phyloP scores from a whole-genome alignment of 2,113 vertebrate species.

The Terrapene triunguis region DNA sequence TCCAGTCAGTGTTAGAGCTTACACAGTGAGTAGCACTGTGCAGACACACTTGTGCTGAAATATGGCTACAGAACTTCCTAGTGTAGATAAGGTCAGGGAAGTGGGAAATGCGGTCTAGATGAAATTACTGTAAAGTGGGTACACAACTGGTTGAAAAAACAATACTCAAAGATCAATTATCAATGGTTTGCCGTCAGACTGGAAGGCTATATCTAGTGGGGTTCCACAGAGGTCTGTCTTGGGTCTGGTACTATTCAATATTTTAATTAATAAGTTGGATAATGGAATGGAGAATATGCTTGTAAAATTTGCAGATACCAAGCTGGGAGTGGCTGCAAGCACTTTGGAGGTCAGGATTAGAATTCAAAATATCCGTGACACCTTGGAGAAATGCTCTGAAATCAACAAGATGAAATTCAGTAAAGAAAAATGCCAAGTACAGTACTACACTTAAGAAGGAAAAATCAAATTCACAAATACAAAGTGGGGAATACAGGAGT shows the following conservation, averaged over 20 bases:
- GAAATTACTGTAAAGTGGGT: neutral
- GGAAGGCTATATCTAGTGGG: neutral
- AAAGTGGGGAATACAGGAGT: neutral
- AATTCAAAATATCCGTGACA: neutral
- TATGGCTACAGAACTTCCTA: neutral
- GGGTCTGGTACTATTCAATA: neutral
- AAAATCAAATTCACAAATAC: neutral
- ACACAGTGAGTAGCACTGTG: neutral
- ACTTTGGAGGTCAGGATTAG: neutral
- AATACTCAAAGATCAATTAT: neutral
- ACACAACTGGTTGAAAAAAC: neutral
- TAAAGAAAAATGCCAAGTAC: neutral
- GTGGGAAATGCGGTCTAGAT: neutral
- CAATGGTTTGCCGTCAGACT: neutral
- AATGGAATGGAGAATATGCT: neutral
- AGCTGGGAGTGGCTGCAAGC: neutral
- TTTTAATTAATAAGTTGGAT: neutral
- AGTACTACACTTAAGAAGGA: neutral
- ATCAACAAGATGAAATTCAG: neutral
- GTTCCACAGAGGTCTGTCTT: neutral
- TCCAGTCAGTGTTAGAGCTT: neutral
- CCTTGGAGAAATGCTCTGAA: neutral
- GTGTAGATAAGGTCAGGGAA: neutral
- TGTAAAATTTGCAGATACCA: neutral
- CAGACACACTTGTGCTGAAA: neutral